Percentiles rank a stretch among this genome's conserved stretches.
Conservation (phyloP, 2,888 invertebrate genomes). For the Aporophyla nigra region DNA sequence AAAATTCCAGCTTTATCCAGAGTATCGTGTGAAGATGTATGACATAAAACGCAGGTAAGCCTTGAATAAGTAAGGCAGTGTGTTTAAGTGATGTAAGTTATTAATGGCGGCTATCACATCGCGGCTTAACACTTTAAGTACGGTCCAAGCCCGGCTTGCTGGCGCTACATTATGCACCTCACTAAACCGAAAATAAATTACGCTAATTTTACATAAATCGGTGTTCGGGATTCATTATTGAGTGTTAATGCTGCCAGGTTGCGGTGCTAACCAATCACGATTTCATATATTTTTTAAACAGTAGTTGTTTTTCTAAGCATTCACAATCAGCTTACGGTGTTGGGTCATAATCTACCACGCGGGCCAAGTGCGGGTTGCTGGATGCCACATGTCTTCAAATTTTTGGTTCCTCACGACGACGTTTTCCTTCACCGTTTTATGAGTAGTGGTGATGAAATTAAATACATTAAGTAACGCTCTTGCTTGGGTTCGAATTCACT, state of each 20-base stretch:
- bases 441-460: too few relatives aligned
- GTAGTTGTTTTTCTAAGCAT: neutral
- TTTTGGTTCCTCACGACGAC: too few relatives aligned
- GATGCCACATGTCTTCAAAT: too few relatives aligned
- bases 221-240: slow-evolving; percentile 51
- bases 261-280: neutral
- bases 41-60: slow-evolving; percentile 70
- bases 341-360: too few relatives aligned
- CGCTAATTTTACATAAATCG: slow-evolving; percentile 72
- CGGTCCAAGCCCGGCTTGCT: slow-evolving; percentile 74
- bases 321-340: too few relatives aligned
- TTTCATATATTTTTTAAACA: neutral
- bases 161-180: slow-evolving; percentile 79
- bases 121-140: slow-evolving; percentile 84
- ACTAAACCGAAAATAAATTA: slow-evolving; percentile 75
- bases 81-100: slow-evolving; percentile 80
- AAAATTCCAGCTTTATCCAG: slow-evolving; percentile 39
- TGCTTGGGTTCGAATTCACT: too few relatives aligned
- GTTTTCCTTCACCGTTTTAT: too few relatives aligned
- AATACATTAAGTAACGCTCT: too few relatives aligned
- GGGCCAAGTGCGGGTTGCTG: too few relatives aligned
- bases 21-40: slow-evolving; percentile 62
- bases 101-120: slow-evolving; percentile 82
- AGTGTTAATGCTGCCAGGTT: slow-evolving; percentile 11
- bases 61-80: slow-evolving; percentile 78